These are phyloP conservation scores for Oncorhynchus clarkii DNA, from an alignment of 2,113 vertebrate species.

Conservation along the genomic window DNA sequence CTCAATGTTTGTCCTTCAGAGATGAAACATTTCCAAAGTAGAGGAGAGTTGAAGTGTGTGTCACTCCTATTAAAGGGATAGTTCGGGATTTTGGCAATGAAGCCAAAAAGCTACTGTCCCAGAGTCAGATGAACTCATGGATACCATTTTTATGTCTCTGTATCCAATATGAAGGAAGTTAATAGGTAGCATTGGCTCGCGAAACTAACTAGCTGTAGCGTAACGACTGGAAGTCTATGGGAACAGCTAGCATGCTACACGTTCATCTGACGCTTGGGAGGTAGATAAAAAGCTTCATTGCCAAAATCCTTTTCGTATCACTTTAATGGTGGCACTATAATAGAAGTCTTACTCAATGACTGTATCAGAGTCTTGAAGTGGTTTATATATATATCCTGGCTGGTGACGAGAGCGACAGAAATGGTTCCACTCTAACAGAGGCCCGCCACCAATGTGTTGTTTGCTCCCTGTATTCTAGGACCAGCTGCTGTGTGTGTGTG, in stretches of 20 bases:
- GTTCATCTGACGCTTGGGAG: no score
- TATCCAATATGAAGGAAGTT: no score
- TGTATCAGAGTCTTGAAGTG: not conserved
- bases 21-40: not conserved
- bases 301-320: no score
- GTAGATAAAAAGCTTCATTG: no score
- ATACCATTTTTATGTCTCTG: no score
- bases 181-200: no score
- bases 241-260: no score
- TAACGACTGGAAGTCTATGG: no score
- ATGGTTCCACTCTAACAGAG: constrained; percentile 23
- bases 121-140: not conserved
- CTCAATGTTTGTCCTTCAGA: not conserved
- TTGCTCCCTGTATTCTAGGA: constrained; percentile 25
- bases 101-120: no score
- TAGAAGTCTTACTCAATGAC: not conserved
- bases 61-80: not conserved
- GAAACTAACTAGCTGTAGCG: no score
- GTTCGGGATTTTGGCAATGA: not conserved
- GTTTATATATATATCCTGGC: constrained; percentile 39
- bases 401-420: constrained; percentile 13
- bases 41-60: not conserved
- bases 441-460: not conserved
- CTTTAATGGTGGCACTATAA: not conserved
- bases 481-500: constrained; percentile 18